A percentile compares a stretch with the other conserved stretches of the same genome.
These are phyloP conservation scores for Bactericera cockerelli DNA, from an alignment of 1,140 invertebrate species.

Conservation along the genomic window DNA sequence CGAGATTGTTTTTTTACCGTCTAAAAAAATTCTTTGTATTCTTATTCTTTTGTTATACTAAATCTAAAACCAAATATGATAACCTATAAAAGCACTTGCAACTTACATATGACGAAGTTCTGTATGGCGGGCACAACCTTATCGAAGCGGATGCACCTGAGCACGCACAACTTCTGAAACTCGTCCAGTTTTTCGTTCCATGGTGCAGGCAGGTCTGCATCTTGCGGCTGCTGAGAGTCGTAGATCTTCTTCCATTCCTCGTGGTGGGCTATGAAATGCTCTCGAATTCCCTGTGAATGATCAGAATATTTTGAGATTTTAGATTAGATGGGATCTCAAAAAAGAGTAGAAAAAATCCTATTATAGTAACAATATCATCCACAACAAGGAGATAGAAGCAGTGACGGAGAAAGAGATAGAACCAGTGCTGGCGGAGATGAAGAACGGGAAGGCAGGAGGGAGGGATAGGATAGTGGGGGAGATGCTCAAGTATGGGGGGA, in stretches of 20 bases:
- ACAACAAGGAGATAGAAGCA: too few species aligned
- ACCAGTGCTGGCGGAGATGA: too few species aligned
- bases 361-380: neutral
- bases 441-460: too few species aligned
- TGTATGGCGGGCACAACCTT: constrained; percentile 75
- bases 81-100: too few species aligned
- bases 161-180: constrained; percentile 62
- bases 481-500: too few species aligned
- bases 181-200: constrained; percentile 42
- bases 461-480: too few species aligned
- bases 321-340: neutral
- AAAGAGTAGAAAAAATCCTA: neutral
- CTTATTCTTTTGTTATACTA: too few species aligned
- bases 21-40: too few species aligned
- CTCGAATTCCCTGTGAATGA: constrained; percentile 34
- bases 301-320: neutral
- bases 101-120: constrained; percentile 50
- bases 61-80: too few species aligned
- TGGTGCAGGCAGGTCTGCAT: constrained; percentile 43
- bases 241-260: constrained; percentile 57
- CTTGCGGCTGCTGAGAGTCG: constrained; percentile 52
- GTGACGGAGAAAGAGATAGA: too few species aligned
- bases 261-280: constrained; percentile 39
- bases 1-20: too few species aligned
- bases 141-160: constrained; percentile 71